A percentile compares a stretch with the other conserved stretches of the same genome.
phyloP scores from a whole-genome alignment of 2,113 vertebrate genomes.

The Bothrops jararaca region DNA sequence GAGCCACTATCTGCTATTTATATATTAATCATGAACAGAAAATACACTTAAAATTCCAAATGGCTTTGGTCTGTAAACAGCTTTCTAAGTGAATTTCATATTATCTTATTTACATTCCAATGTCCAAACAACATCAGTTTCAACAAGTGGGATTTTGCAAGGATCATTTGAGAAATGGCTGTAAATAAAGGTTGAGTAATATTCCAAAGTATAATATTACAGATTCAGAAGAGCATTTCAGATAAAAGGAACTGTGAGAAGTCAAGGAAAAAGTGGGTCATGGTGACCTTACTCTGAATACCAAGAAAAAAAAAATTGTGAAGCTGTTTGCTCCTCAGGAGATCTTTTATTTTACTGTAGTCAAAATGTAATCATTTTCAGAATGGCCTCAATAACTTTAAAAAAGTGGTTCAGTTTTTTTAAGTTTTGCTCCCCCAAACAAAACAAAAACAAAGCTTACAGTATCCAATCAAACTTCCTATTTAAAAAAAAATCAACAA shows the following conservation, averaged over 20 bases:
- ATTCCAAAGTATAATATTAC: not conserved
- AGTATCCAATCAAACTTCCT: not conserved
- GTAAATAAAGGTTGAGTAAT: not conserved
- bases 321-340: not conserved
- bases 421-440: not conserved
- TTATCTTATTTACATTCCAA: constrained; percentile 28
- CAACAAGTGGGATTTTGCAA: not conserved
- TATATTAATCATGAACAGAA: not conserved
- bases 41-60: not conserved
- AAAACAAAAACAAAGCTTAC: not conserved
- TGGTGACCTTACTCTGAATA: not conserved
- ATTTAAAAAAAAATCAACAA: not conserved
- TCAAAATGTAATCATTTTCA: not conserved
- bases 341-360: not conserved
- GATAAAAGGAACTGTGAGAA: not conserved
- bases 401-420: not conserved
- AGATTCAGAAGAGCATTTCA: not conserved
- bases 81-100: not conserved
- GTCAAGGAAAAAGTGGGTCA: not conserved
- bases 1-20: not conserved
- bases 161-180: not conserved
- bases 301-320: not conserved
- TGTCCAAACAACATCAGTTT: not conserved
- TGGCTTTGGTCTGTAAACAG: constrained; percentile 1
- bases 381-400: not conserved